These are phyloP conservation scores for Sebastes umbrosus DNA, from an alignment of 2,797 vertebrate species.

Conservation along the genomic window DNA sequence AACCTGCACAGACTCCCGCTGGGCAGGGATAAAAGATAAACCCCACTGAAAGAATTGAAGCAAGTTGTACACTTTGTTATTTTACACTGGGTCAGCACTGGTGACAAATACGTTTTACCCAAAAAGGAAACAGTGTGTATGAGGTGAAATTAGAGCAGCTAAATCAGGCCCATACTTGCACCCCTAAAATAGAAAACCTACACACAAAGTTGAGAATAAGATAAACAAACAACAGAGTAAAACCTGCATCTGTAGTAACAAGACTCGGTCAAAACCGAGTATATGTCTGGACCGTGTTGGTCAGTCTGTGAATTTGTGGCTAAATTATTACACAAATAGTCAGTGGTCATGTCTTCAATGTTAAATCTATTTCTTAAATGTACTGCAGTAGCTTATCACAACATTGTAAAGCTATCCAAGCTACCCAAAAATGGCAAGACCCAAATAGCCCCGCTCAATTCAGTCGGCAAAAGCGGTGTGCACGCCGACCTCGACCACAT, in stretches of 20 bases:
- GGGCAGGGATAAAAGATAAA: conserved; percentile 1
- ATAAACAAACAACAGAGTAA: background rate
- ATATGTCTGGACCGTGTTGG: too few relatives aligned
- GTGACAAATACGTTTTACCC: background rate
- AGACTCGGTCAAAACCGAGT: too few relatives aligned
- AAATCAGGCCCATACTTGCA: background rate
- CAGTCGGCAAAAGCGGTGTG: too few relatives aligned
- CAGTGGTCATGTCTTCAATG: too few relatives aligned
- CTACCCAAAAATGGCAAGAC: too few relatives aligned
- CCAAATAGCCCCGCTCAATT: too few relatives aligned
- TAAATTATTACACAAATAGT: too few relatives aligned
- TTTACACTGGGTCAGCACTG: background rate
- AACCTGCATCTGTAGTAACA: background rate
- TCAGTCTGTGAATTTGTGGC: too few relatives aligned
- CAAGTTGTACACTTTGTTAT: background rate
- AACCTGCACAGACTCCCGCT: background rate
- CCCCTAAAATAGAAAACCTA: background rate
- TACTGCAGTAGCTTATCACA: too few relatives aligned
- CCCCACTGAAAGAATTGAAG: background rate
- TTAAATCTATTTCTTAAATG: too few relatives aligned
- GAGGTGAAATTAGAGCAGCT: background rate
- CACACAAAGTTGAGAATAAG: background rate
- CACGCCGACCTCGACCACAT: too few relatives aligned
- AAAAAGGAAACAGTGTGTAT: background rate
- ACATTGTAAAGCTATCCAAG: too few relatives aligned